phyloP scores from a whole-genome alignment of 2,113 vertebrate genomes.

The Sinosuthora webbiana region DNA sequence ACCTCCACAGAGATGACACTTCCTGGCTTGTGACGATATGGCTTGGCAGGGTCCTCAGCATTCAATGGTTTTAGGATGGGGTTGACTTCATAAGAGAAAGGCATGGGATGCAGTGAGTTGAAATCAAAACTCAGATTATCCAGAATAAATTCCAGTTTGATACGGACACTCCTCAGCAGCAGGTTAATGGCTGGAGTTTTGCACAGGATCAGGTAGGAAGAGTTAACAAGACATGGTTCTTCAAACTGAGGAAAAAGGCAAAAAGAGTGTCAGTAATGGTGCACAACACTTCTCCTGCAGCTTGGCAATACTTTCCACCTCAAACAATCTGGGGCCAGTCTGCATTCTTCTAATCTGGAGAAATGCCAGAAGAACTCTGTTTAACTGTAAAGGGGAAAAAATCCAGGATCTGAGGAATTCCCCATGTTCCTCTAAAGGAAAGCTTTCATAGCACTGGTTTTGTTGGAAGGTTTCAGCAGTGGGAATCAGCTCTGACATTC shows the following conservation, averaged over 20 bases:
- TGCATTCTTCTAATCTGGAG: not conserved
- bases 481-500: not conserved
- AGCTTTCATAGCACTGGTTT: not conserved
- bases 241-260: constrained; percentile 75
- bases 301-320: not conserved
- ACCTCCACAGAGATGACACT: constrained; percentile 98
- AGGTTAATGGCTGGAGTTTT: constrained; percentile 83
- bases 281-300: not conserved
- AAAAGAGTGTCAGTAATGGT: not conserved
- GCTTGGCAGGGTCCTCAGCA: constrained; percentile 80
- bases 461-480: not conserved
- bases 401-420: constrained; percentile 1
- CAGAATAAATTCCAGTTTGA: constrained; percentile 88
- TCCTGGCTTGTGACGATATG: constrained; percentile 93
- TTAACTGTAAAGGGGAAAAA: not conserved
- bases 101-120: constrained; percentile 73
- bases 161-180: constrained; percentile 55
- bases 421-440: not conserved
- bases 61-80: constrained; percentile 83
- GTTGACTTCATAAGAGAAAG: constrained; percentile 89
- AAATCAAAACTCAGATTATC: constrained; percentile 93
- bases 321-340: not conserved
- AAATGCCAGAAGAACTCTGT: not conserved
- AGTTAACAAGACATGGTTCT: constrained; percentile 86
- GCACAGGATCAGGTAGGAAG: constrained; percentile 86